Percentiles rank a stretch among this genome's conserved stretches.
These are phyloP conservation scores for Cephalopachus bancanus DNA, from an alignment of 2,797 vertebrate genomes.

Conservation along the genomic window DNA sequence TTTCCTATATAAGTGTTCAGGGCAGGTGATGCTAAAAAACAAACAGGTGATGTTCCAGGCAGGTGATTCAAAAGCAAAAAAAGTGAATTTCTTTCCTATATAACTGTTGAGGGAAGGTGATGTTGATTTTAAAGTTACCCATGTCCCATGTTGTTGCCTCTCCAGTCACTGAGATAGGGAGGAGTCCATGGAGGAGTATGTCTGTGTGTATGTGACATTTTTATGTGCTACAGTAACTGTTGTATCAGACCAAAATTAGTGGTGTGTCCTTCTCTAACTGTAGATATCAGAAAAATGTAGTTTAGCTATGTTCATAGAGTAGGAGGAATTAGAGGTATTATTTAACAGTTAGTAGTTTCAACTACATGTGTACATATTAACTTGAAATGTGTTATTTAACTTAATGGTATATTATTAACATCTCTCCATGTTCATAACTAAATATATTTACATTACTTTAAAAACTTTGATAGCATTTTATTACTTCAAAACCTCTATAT, in stretches of 20 bases:
- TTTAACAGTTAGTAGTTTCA: not conserved
- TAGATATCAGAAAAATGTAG: not conserved
- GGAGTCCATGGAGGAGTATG: fast-evolving
- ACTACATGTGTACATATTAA: not conserved
- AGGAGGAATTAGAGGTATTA: not conserved
- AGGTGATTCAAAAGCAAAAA: not conserved
- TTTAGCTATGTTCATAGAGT: not conserved
- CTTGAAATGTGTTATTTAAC: not conserved
- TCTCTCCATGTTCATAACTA: not conserved
- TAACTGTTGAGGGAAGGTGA: not conserved
- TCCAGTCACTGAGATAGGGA: not conserved
- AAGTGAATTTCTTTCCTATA: not conserved
- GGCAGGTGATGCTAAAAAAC: not conserved
- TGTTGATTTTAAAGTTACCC: not conserved
- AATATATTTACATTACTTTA: not conserved
- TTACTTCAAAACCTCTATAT: not conserved
- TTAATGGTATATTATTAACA: not conserved
- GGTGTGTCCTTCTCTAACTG: not conserved
- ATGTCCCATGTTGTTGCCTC: not conserved
- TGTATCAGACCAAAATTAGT: not conserved
- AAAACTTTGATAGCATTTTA: not conserved
- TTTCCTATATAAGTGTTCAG: not conserved
- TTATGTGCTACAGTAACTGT: not conserved
- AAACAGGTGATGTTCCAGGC: too few species aligned
- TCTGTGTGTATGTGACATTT: not conserved